Base-by-base conservation (phyloP, 2,113 vertebrate genomes). In the Ifrita kowaldi region DNA sequence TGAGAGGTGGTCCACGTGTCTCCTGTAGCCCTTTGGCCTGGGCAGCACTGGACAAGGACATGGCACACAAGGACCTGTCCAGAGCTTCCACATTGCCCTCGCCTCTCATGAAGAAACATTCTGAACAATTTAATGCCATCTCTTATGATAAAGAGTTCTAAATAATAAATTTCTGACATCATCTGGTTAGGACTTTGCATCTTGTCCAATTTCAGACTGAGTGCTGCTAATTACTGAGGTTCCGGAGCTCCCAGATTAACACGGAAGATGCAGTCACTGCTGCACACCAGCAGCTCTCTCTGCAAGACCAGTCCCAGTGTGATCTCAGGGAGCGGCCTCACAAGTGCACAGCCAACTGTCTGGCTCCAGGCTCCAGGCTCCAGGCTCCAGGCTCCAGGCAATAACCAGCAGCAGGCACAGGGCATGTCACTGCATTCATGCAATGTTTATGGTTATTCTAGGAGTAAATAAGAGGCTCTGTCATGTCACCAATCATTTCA, bases 291-390 rank as follows among this genome's bases (percentile, higher is more conserved):
- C 70, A 79, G 76, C 89, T 49, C 57, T n/a, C 80, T 59, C 62
- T 39, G 78, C 35, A 67, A 37, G 22, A 75, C 9, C 67, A 39
- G 75, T 24, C 82, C 55, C 63, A 19, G 44, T 7, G 73, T 7
- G 10, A 59, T 28, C 26, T 71, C 76, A 49, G 46, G 68, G 55
- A 89, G 64, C 30, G 0, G 6, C 56, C 71, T 50, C 1, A 0
- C 46, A 60, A 80, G 37, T 3, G 3, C 37, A 10, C 18, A 77
- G 85, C 67, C 79, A 74, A 44, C 47, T 14, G 64, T 27, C 79
- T 84, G 86, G 75, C 93, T 92, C 68, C 68, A 55, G 84, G 75
- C 93, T 92, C 68, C 68, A 55, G 84, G 77, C 91, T 85, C 50
- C 56, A 37, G 88, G 75, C 93, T 92, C 68, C 68, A 55, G 83